phyloP scores from a whole-genome alignment of 2,797 vertebrate genomes.

The Columba guinea region DNA sequence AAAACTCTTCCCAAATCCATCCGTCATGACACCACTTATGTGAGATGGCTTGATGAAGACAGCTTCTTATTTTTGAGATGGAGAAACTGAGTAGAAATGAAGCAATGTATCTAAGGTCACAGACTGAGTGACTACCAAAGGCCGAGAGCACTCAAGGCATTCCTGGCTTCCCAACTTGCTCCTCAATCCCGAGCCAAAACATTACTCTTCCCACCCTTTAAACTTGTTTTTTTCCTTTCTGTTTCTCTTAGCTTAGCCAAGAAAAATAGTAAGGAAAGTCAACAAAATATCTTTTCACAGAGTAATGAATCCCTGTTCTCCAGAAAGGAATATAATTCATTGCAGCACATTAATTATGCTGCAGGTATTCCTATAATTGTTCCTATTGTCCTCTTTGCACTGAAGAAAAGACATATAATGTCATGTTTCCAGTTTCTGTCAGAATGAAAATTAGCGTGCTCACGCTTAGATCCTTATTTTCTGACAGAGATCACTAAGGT shows the following conservation, averaged over 20 bases:
- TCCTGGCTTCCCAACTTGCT: neutral
- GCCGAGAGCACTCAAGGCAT: neutral
- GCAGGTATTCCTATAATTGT: fast-evolving
- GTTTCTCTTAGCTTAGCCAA: neutral
- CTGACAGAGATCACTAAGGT: constrained; percentile 10
- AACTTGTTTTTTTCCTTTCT: neutral
- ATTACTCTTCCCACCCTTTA: neutral
- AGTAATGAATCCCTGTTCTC: neutral
- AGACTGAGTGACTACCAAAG: neutral
- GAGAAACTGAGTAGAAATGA: neutral
- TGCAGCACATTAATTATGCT: neutral
- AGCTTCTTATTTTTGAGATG: neutral
- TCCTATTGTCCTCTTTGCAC: neutral
- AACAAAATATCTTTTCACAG: neutral
- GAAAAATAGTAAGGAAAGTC: neutral
- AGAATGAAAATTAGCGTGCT: neutral
- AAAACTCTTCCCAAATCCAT: neutral
- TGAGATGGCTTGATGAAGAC: neutral
- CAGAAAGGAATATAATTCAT: neutral
- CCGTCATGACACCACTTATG: neutral
- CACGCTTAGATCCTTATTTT: neutral
- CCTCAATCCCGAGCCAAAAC: neutral
- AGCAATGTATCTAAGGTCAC: neutral
- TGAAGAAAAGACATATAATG: neutral
- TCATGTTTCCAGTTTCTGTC: neutral